These are phyloP conservation scores for Eulemur rubriventer DNA, from an alignment of 2,797 vertebrate species.

Conservation along the genomic window DNA sequence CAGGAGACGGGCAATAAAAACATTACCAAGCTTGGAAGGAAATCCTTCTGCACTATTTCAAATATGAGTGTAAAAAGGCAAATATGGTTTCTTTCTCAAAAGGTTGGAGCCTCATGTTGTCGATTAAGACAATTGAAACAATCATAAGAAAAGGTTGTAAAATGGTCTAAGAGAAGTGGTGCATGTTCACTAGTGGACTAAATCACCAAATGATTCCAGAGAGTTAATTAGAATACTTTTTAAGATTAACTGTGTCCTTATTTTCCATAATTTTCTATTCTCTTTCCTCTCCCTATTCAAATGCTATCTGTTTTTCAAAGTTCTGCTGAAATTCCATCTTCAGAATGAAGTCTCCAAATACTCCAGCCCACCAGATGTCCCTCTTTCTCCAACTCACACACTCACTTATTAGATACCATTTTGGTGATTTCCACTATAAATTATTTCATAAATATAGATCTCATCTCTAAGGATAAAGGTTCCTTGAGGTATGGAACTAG, in stretches of 20 bases:
- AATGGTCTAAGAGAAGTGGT: background rate
- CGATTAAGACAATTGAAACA: background rate
- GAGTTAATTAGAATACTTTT: background rate
- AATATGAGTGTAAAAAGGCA: background rate
- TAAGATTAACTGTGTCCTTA: background rate
- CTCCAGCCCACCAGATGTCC: background rate
- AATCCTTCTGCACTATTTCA: constrained; percentile 17
- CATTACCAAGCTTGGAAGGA: background rate
- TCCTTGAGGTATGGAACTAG: background rate
- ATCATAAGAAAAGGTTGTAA: background rate
- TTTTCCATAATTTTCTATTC: background rate
- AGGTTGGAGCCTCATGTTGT: background rate
- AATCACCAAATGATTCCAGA: background rate
- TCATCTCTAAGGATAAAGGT: background rate
- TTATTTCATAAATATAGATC: background rate
- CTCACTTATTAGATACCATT: background rate
- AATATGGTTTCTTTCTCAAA: background rate
- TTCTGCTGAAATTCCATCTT: background rate
- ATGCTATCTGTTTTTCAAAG: background rate
- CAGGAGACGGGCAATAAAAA: background rate
- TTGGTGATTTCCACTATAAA: background rate
- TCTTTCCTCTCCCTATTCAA: background rate
- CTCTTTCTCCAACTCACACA: background rate
- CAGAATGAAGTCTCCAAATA: background rate
- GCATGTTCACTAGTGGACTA: background rate